Percentiles rank a stretch among this genome's conserved stretches.
Conservation (phyloP, 2,888 invertebrate species). For the Ephialtes manifestator region DNA sequence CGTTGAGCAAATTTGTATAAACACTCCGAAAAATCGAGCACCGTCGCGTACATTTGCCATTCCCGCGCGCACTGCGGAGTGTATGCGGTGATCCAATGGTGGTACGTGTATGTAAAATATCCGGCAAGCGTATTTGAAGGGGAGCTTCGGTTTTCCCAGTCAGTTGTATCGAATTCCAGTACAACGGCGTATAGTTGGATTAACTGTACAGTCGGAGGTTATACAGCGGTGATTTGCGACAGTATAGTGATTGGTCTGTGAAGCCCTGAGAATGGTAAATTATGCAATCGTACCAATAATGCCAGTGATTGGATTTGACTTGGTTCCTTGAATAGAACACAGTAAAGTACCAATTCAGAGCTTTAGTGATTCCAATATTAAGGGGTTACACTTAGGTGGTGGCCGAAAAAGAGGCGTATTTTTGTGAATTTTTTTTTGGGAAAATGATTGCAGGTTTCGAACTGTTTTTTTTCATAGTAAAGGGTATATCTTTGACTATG, state of each 20-base stretch:
- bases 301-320: background rate
- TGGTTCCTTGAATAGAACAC: background rate
- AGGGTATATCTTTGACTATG: too few relatives aligned
- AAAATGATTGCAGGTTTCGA: too few relatives aligned
- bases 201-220: background rate
- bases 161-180: background rate
- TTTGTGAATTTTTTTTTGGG: too few relatives aligned
- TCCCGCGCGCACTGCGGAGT: slow-evolving; percentile 31
- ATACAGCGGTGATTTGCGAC: background rate
- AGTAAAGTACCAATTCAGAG: background rate
- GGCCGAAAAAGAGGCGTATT: too few relatives aligned
- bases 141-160: background rate
- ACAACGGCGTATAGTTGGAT: background rate
- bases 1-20: slow-evolving; percentile 31
- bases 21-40: slow-evolving; percentile 32
- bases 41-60: slow-evolving; percentile 10
- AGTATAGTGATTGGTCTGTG: background rate
- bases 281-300: background rate
- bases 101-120: slow-evolving; percentile 17
- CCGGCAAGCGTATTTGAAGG: slow-evolving; percentile 5
- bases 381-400: too few relatives aligned
- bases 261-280: background rate
- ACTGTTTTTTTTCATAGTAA: too few relatives aligned
- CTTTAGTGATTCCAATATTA: background rate
- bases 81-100: slow-evolving; percentile 35